These are phyloP conservation scores for Lithophane ornitopus DNA, from an alignment of 2,888 invertebrate species.

Conservation along the genomic window DNA sequence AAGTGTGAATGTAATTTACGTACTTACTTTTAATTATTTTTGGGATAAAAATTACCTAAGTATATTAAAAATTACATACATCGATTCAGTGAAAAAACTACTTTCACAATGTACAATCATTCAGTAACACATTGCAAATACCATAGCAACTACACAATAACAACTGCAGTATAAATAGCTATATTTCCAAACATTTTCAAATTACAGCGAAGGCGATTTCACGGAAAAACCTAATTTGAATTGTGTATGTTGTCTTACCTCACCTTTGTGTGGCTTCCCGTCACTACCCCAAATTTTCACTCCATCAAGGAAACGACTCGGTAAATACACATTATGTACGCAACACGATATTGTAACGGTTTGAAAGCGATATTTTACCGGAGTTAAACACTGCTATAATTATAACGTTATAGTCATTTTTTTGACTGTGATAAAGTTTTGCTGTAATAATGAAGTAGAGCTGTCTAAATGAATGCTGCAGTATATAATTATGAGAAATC, in stretches of 20 bases:
- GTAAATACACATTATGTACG: slow-evolving; percentile 63
- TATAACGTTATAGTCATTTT: neutral
- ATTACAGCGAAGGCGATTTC: slow-evolving; percentile 62
- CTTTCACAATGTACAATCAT: no score
- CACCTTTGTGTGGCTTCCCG: slow-evolving; percentile 84
- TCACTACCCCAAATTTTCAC: slow-evolving; percentile 80
- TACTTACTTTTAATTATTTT: no score
- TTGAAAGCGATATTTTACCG: slow-evolving; percentile 51
- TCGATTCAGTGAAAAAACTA: no score
- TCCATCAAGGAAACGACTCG: slow-evolving; percentile 79
- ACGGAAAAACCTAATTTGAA: slow-evolving; percentile 79
- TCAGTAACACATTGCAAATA: no score
- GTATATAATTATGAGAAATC: slow-evolving; percentile 1
- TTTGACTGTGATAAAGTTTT: slow-evolving; percentile 17
- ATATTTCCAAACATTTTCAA: slow-evolving; percentile 20
- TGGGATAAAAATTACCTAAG: no score
- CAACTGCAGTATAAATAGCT: slow-evolving; percentile 9
- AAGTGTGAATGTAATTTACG: no score
- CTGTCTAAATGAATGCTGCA: slow-evolving; percentile 10
- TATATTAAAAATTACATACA: no score
- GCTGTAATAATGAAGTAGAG: neutral
- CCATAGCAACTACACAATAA: neutral
- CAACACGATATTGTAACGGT: slow-evolving; percentile 54
- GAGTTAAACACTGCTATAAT: slow-evolving; percentile 34
- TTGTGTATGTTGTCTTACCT: slow-evolving; percentile 74